Percentiles rank a stretch among this genome's conserved stretches.
These are phyloP conservation scores for Callionymus lyra DNA, from an alignment of 2,113 vertebrate genomes.

Conservation along the genomic window DNA sequence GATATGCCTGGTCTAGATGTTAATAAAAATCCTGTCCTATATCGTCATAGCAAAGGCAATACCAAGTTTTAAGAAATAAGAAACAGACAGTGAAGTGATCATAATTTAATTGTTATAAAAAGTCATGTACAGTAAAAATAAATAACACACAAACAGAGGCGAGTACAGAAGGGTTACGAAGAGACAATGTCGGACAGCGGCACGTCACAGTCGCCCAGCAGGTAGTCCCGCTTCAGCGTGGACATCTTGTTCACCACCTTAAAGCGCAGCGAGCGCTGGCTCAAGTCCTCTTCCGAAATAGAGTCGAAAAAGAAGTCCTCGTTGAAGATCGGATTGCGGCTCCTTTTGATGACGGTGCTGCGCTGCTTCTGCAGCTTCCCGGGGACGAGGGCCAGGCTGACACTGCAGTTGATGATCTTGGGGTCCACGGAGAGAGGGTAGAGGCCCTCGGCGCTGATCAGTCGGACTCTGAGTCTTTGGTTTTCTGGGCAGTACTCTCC, in stretches of 20 bases:
- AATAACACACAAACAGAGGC: constrained; percentile 45
- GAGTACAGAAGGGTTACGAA: constrained; percentile 22
- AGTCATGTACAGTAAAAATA: constrained; percentile 32
- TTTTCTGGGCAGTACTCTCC: constrained; percentile 73
- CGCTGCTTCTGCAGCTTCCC: constrained; percentile 79
- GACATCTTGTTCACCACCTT: constrained; percentile 78
- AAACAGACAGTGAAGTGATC: constrained; percentile 11
- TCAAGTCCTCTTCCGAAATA: constrained; percentile 69
- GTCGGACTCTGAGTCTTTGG: constrained; percentile 72
- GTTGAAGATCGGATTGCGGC: constrained; percentile 82
- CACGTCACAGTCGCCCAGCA: constrained; percentile 63
- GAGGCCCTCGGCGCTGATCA: constrained; percentile 75
- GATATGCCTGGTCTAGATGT: too few species aligned
- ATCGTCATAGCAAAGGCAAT: too few species aligned
- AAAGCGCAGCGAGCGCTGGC: constrained; percentile 66
- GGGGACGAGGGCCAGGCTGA: constrained; percentile 74
- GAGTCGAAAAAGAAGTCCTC: constrained; percentile 86
- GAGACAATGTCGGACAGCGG: constrained; percentile 59
- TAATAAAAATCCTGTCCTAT: too few species aligned
- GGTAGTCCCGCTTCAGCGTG: constrained; percentile 72
- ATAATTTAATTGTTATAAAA: constrained; percentile 56
- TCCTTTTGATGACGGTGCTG: constrained; percentile 78
- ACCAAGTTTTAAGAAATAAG: too few species aligned
- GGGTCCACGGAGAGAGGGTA: constrained; percentile 66
- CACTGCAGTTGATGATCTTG: constrained; percentile 74